Percentiles rank a stretch among this genome's conserved stretches.
Conservation (phyloP, 2,113 vertebrate species). For the Notothenia rossii region DNA sequence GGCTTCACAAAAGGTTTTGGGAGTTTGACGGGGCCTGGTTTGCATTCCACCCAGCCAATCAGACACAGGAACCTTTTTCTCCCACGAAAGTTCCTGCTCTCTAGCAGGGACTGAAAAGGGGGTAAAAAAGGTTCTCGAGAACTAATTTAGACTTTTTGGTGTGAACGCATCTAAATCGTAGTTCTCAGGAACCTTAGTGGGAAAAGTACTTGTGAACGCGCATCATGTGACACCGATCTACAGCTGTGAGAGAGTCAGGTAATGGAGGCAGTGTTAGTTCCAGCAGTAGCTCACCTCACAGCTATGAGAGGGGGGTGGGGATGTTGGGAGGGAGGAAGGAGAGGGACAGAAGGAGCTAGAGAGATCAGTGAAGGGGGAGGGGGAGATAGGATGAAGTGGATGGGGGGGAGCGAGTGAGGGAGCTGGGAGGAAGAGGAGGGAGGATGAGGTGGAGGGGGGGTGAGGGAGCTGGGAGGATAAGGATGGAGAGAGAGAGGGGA, state of each 20-base stretch:
- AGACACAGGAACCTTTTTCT: too few relatives aligned
- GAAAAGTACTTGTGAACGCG: too few relatives aligned
- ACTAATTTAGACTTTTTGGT: too few relatives aligned
- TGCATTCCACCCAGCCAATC: too few relatives aligned
- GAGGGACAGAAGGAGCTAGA: slow-evolving; percentile 31
- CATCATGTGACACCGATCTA: slow-evolving; percentile 1
- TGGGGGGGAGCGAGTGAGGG: slow-evolving; percentile 19
- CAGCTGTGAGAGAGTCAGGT: slow-evolving; percentile 27
- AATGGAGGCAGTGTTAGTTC: slow-evolving; percentile 1
- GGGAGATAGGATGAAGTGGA: slow-evolving; percentile 28
- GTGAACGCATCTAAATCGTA: too few relatives aligned
- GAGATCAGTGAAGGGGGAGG: slow-evolving; percentile 28
- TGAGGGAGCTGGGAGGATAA: not conserved
- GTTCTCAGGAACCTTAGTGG: too few relatives aligned
- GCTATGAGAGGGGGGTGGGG: slow-evolving; percentile 65
- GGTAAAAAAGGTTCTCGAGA: too few relatives aligned
- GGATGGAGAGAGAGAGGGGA: slow-evolving; percentile 4
- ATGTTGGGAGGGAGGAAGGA: slow-evolving; percentile 27
- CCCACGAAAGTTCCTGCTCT: too few relatives aligned
- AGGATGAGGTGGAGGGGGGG: not conserved
- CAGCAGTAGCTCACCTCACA: too few relatives aligned
- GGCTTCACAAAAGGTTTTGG: too few relatives aligned
- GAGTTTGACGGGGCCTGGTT: too few relatives aligned
- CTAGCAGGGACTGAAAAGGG: too few relatives aligned
- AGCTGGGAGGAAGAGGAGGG: not conserved